Percentiles rank a stretch among this genome's conserved stretches.
Conservation (phyloP, 2,888 invertebrate species). For the Crocallis elinguaria region DNA sequence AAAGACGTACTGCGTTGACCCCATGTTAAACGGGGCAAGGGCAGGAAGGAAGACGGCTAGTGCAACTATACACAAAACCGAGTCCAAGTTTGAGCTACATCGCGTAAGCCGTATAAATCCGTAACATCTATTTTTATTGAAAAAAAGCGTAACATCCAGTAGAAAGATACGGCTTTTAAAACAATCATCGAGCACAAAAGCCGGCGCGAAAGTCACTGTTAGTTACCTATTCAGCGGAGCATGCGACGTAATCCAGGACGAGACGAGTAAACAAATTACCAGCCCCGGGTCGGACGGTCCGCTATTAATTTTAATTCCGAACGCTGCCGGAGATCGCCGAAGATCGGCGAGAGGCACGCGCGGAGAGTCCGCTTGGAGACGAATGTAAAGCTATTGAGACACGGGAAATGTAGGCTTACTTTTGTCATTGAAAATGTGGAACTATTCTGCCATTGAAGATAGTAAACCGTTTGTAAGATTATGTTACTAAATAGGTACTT, state of each 20-base stretch:
- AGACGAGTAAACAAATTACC: slow-evolving; percentile 83
- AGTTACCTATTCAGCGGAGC: slow-evolving; percentile 80
- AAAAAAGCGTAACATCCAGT: neutral
- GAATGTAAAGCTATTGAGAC: slow-evolving; percentile 20
- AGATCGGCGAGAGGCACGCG: slow-evolving; percentile 75
- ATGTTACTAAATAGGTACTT: no score
- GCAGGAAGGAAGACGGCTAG: no score
- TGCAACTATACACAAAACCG: no score
- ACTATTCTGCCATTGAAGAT: slow-evolving; percentile 2
- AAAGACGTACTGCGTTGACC: no score
- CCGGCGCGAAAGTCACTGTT: slow-evolving; percentile 64
- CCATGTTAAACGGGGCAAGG: no score
- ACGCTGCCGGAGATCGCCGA: slow-evolving; percentile 74
- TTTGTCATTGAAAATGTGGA: slow-evolving; percentile 3
- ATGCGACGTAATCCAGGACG: slow-evolving; percentile 79
- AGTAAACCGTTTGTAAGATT: neutral
- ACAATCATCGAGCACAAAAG: slow-evolving; percentile 36
- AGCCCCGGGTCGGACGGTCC: slow-evolving; percentile 65
- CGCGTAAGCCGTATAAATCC: neutral
- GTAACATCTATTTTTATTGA: neutral
- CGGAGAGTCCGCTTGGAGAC: slow-evolving; percentile 34
- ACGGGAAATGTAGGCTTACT: slow-evolving; percentile 18
- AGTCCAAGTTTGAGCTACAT: no score
- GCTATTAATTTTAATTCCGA: slow-evolving; percentile 84
- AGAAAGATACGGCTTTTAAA: slow-evolving; percentile 29